Evolutionary conservation across 2,888 invertebrate species (phyloP).

Genomic region (Dicranocentrus wangi): DNA sequence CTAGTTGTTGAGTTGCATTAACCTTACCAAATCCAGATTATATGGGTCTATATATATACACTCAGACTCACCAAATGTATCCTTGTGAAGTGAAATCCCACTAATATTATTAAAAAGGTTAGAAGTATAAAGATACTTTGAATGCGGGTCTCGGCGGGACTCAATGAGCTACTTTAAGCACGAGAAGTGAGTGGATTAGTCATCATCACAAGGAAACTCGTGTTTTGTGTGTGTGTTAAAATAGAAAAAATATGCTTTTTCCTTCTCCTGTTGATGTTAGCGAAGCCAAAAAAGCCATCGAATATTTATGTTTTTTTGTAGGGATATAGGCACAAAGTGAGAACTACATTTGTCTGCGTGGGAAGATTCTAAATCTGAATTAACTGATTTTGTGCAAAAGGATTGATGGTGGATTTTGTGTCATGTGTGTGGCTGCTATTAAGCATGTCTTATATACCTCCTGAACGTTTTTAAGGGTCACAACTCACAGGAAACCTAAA

Average conservation of each 20-base stretch:
- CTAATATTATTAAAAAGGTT: not conserved
- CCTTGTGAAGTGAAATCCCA: slow-evolving; percentile 40
- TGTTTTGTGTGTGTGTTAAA: slow-evolving; percentile 36
- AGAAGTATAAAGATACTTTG: not conserved
- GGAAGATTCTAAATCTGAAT: slow-evolving; percentile 35
- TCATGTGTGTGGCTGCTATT: not conserved
- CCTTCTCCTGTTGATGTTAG: slow-evolving; percentile 9
- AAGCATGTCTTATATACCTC: not conserved
- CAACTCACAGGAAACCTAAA: slow-evolving; percentile 3
- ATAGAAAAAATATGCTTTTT: slow-evolving; percentile 26
- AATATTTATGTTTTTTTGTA: slow-evolving; percentile 33
- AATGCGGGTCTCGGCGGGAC: slow-evolving; percentile 25
- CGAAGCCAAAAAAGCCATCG: slow-evolving; percentile 20
- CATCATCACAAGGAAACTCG: slow-evolving; percentile 53
- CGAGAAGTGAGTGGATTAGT: slow-evolving; percentile 45
- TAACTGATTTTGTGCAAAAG: not conserved
- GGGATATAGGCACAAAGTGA: not conserved
- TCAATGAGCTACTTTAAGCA: slow-evolving; percentile 22
- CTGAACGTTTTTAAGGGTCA: slow-evolving; percentile 2
- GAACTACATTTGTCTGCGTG: slow-evolving; percentile 27
- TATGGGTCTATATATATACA: slow-evolving; percentile 11
- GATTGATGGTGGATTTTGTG: not conserved
- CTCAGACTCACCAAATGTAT: slow-evolving; percentile 30
- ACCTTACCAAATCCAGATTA: not conserved
- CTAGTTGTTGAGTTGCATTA: too few species aligned